Conservation (phyloP, 2,797 vertebrate genomes). For the Numenius phaeopus region DNA sequence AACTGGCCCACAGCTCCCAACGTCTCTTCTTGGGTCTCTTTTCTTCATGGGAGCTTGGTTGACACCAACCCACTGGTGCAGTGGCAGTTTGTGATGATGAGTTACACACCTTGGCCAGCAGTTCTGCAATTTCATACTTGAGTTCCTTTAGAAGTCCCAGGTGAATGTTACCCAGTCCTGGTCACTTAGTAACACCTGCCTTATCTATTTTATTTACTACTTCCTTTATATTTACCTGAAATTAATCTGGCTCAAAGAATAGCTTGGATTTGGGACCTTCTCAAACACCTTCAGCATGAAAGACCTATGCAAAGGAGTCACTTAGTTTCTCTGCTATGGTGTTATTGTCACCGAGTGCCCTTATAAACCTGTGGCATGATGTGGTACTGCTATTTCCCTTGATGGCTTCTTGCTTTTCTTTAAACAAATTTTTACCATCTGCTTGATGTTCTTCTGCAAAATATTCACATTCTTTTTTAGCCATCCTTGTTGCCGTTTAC, state of each 20-base stretch:
- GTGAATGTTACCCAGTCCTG: background rate
- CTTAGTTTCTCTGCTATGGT: background rate
- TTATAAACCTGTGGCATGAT: background rate
- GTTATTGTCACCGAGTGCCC: fast-evolving
- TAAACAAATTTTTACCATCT: background rate
- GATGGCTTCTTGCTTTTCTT: background rate
- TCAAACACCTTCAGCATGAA: background rate
- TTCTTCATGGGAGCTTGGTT: background rate
- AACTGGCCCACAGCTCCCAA: background rate
- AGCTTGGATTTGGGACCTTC: background rate
- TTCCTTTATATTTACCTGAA: background rate
- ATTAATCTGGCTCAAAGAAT: background rate
- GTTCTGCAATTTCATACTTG: background rate
- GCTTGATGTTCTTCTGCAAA: background rate
- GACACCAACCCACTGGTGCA: background rate
- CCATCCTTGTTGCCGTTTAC: background rate
- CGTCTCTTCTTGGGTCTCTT: background rate
- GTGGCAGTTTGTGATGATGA: background rate
- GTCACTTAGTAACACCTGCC: background rate
- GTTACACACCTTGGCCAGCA: background rate
- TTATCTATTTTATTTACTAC: background rate
- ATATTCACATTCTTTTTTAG: background rate
- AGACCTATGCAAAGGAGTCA: background rate
- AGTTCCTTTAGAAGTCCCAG: background rate
- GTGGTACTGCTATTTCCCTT: background rate